phyloP scores from a whole-genome alignment of 2,888 invertebrate species.

The Siphlonurus alternatus region DNA sequence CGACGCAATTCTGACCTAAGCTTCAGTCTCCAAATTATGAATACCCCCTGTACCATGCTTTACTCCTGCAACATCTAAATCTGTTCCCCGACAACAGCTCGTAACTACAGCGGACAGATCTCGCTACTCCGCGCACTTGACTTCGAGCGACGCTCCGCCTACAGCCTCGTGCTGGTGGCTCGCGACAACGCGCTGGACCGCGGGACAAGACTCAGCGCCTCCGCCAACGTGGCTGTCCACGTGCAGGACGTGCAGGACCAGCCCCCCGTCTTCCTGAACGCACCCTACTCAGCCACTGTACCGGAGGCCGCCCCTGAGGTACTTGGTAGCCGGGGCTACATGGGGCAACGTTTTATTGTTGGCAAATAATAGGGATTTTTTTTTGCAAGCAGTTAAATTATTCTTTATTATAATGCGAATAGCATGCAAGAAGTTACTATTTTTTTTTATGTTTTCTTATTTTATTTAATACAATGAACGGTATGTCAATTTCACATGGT shows the following conservation, averaged over 20 bases:
- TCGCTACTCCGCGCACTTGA: constrained; percentile 50
- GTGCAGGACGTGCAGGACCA: constrained; percentile 69
- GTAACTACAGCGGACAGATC: constrained; percentile 42
- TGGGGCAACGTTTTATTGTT: neutral
- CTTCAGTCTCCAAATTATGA: too few relatives aligned
- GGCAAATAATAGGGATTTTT: too few relatives aligned
- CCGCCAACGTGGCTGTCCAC: constrained; percentile 55
- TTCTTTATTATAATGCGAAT: too few relatives aligned
- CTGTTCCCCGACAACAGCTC: too few relatives aligned
- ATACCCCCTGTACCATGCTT: too few relatives aligned
- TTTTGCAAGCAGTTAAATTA: too few relatives aligned
- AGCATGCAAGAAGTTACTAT: too few relatives aligned
- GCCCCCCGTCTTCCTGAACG: constrained; percentile 61
- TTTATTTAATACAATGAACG: too few relatives aligned
- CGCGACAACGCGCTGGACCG: constrained; percentile 39
- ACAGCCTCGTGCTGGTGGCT: constrained; percentile 49
- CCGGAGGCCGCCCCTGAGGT: constrained; percentile 54
- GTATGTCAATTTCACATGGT: too few relatives aligned
- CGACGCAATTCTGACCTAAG: too few relatives aligned
- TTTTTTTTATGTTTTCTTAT: too few relatives aligned
- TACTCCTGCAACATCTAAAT: too few relatives aligned
- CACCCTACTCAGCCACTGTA: constrained; percentile 61
- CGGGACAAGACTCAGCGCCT: constrained; percentile 39
- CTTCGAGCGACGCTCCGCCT: constrained; percentile 58
- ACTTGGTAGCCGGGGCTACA: constrained; percentile 10